These are phyloP conservation scores for Lates calcarifer DNA, from an alignment of 2,113 vertebrate genomes.

Conservation along the genomic window DNA sequence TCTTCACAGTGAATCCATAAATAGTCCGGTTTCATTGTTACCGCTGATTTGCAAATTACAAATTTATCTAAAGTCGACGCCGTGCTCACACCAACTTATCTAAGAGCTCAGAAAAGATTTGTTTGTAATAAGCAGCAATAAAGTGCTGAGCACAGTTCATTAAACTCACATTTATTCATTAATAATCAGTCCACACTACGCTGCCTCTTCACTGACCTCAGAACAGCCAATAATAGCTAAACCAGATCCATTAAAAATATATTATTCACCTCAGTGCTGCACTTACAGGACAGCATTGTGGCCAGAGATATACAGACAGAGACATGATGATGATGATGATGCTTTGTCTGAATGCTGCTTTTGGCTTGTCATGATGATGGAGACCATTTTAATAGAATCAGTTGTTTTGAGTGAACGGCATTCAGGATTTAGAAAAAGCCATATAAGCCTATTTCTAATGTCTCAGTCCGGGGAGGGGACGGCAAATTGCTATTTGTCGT, in stretches of 20 bases:
- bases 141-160: constrained; percentile 23
- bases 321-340: constrained; percentile 11
- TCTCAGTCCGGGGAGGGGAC: too few species aligned
- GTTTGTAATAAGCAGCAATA: constrained; percentile 12
- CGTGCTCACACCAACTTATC: too few species aligned
- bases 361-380: background rate
- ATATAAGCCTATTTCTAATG: background rate
- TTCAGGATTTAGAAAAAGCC: constrained; percentile 16
- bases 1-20: too few species aligned
- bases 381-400: constrained; percentile 26
- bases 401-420: background rate
- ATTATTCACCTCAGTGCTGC: constrained; percentile 5
- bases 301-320: background rate
- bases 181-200: background rate
- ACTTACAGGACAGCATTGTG: too few species aligned
- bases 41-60: too few species aligned
- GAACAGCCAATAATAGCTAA: background rate
- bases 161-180: constrained; percentile 16
- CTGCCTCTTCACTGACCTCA: background rate
- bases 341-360: background rate
- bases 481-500: too few species aligned
- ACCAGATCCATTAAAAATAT: constrained; percentile 50
- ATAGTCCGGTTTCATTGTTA: too few species aligned
- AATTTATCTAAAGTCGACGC: too few species aligned
- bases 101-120: background rate